Conservation (phyloP, 2,113 vertebrate genomes). For the Meriones unguiculatus region DNA sequence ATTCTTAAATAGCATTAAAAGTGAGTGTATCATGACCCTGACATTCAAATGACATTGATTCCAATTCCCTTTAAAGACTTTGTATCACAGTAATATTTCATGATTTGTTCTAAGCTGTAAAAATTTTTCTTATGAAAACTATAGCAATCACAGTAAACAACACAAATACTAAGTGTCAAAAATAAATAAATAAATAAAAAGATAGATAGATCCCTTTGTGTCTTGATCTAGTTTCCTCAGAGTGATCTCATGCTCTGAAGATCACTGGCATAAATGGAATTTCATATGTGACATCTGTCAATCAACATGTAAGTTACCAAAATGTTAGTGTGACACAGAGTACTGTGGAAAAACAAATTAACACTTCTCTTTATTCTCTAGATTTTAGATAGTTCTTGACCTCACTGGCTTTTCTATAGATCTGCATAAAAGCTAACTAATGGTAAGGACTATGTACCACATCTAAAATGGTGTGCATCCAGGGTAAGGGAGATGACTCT, state of each 20-base stretch:
- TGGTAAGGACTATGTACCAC: not conserved
- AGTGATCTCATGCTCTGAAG: slow-evolving; percentile 16
- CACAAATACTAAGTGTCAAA: not conserved
- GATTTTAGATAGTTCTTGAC: not conserved
- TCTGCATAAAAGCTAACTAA: not conserved
- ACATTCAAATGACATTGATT: not conserved
- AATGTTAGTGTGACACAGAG: not conserved
- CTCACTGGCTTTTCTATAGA: not conserved
- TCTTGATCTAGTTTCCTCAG: not conserved
- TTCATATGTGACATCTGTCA: not conserved
- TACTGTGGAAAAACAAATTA: not conserved
- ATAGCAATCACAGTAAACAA: slow-evolving; percentile 6
- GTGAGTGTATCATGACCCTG: not conserved
- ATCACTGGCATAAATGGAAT: not conserved
- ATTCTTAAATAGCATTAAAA: not conserved
- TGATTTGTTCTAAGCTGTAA: not conserved
- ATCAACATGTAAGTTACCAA: not conserved
- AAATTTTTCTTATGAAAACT: not conserved
- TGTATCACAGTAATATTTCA: not conserved
- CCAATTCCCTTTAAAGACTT: slow-evolving; percentile 18
- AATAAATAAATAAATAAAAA: not conserved
- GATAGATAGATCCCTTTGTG: slow-evolving; percentile 10
- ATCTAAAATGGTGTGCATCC: not conserved
- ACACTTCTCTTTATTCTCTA: not conserved
- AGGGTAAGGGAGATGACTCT: not conserved